phyloP scores from a whole-genome alignment of 2,113 vertebrate species.

The Zosterops lateralis region DNA sequence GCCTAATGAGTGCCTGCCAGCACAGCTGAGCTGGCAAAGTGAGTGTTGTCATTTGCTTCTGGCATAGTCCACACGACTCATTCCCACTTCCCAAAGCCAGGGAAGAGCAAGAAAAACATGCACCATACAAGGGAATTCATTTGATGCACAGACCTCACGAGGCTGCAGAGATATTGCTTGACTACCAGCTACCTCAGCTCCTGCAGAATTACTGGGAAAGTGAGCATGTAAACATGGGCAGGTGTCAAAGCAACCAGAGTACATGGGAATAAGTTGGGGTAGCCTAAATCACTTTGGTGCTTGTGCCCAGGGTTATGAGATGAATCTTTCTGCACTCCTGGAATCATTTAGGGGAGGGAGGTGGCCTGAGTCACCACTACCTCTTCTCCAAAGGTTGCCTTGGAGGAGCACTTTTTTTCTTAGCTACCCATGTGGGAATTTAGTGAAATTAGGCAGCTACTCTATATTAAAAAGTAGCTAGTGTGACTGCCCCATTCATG shows the following conservation, averaged over 20 bases:
- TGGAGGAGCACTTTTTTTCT: not conserved
- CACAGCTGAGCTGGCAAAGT: constrained; percentile 60
- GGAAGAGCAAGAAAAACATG: constrained; percentile 6
- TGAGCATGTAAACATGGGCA: not conserved
- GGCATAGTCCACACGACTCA: constrained; percentile 28
- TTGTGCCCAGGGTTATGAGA: not conserved
- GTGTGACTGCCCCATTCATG: not conserved
- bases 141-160: not conserved
- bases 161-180: not conserved
- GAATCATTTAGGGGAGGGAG: not conserved
- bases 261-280: not conserved
- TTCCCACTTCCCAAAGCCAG: not conserved
- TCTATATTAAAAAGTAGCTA: not conserved
- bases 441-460: not conserved
- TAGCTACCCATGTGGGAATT: not conserved
- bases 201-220: not conserved
- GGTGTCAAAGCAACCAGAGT: not conserved
- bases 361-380: not conserved
- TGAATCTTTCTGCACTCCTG: not conserved
- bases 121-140: not conserved
- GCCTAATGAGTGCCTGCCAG: constrained; percentile 55
- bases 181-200: not conserved
- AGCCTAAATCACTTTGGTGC: not conserved
- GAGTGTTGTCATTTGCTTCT: constrained; percentile 47
- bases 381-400: not conserved